Percentiles rank a stretch among this genome's conserved stretches.
phyloP scores from a whole-genome alignment of 2,113 vertebrate genomes.

The Ictidomys tridecemlineatus region DNA sequence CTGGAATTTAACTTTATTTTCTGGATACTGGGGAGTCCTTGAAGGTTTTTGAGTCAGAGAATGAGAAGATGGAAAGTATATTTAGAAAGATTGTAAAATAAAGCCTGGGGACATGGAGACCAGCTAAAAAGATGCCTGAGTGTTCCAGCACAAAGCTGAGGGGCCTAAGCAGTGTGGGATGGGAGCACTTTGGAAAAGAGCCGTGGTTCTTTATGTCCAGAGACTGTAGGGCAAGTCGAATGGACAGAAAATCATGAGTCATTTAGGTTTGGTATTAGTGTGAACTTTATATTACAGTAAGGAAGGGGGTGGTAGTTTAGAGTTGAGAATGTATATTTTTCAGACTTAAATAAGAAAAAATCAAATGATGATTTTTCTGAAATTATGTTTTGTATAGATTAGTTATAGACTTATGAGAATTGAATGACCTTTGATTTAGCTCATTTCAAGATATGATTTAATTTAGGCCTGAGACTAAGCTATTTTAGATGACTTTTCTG shows the following conservation, averaged over 20 bases:
- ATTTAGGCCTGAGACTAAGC: constrained; percentile 31
- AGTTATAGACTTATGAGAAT: neutral
- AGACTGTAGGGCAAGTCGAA: neutral
- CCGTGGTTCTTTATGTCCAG: neutral
- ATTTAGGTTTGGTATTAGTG: neutral
- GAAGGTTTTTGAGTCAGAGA: neutral
- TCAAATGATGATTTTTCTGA: neutral
- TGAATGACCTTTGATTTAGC: constrained; percentile 14
- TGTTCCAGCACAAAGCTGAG: neutral
- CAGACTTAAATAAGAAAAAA: neutral
- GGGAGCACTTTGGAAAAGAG: neutral
- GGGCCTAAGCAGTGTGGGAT: neutral
- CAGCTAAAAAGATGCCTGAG: neutral
- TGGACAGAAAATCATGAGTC: neutral
- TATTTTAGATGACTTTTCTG: constrained; percentile 14
- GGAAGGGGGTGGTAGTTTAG: neutral
- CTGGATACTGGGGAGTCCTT: neutral
- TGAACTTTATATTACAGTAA: neutral
- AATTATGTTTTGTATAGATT: neutral
- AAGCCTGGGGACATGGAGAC: neutral
- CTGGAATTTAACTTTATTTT: neutral
- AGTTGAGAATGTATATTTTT: neutral
- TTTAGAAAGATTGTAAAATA: neutral
- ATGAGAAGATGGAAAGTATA: neutral
- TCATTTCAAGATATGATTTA: constrained; percentile 4